Base-by-base conservation (phyloP, 2,888 invertebrate genomes). In the Lasioglossum marginatum region DNA sequence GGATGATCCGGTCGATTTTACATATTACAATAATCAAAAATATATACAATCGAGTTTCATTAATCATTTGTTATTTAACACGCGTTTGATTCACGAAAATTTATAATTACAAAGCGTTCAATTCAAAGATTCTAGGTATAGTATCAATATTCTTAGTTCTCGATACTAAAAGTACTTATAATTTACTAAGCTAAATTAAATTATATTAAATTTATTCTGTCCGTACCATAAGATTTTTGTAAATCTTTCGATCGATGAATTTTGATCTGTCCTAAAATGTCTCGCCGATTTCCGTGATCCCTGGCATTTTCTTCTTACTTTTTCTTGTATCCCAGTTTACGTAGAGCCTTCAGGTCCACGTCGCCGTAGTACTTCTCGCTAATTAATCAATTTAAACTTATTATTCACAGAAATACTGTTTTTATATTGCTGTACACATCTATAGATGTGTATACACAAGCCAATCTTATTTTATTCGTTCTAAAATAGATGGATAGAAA, bases 311-410 rank as follows among this genome's bases (percentile, higher is more conserved):
- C n/a, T 68, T 40, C 31, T 87, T 60, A 76, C 71, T 92, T 95
- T 90, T 95, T 96, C 96, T 96, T 97, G 95, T 96, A 97, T 94
- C 98, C 98, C 96, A 97, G 96, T 95, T 98, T 98, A 96, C 97
- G 97, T 94, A 98, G 96, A 85, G 97, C 97, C 96, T 98, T 98
- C 91, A 98, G 96, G 95, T 98, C 98, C 93, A 98, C 97, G 94
- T 98, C 98, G 91, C 98, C 98, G 95, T 98, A 98, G 96, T 98
- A 98, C 96, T 98, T 98, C 96, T 98, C 98, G 96, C 98, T 98
- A 89, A 87, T 40, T n/a, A 68, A 68, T 68, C 37, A 68, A 68
- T 68, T 68, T 91, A 85, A 90, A 89, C 87, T 81, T 16, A 87
- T 77, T 66, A 82, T 79, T 78, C 52, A 76, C 12, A 40, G 23